Evolutionary conservation across 2,888 invertebrate genomes (phyloP).

Genomic region (Melanostoma mellinum): DNA sequence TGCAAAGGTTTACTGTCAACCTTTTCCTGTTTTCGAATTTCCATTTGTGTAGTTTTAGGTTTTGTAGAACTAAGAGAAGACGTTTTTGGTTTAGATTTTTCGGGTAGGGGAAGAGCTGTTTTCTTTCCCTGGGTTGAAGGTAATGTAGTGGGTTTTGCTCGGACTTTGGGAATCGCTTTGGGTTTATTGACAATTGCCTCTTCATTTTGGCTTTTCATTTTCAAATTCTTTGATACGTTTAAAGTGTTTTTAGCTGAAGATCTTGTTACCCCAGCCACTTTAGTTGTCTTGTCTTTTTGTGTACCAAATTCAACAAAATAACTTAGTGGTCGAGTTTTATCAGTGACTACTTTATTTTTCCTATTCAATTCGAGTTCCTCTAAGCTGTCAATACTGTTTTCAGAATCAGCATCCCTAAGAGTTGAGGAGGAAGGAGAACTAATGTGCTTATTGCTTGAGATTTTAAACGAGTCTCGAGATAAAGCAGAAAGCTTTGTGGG

Average conservation of each 20-base stretch:
- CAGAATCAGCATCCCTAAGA: slow-evolving; percentile 19
- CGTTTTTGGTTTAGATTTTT: not conserved
- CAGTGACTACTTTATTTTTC: not conserved
- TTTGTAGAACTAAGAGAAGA: not conserved
- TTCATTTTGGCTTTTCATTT: too few relatives aligned
- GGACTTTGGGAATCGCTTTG: too few relatives aligned
- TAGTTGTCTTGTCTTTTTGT: not conserved
- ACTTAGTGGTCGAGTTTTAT: slow-evolving; percentile 46
- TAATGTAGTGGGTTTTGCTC: not conserved
- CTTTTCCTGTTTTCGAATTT: not conserved
- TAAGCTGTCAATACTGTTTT: slow-evolving; percentile 66
- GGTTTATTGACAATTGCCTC: too few relatives aligned
- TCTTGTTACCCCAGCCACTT: not conserved
- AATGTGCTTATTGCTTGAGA: too few relatives aligned
- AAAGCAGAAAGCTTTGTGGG: too few relatives aligned
- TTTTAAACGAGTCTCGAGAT: too few relatives aligned
- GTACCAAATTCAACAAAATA: slow-evolving; percentile 72
- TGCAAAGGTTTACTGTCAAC: too few relatives aligned
- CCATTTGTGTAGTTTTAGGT: not conserved
- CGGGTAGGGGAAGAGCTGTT: not conserved
- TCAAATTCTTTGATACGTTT: too few relatives aligned
- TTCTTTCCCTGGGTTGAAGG: not conserved
- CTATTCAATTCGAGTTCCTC: slow-evolving; percentile 38
- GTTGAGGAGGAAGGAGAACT: too few relatives aligned
- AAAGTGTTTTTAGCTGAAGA: not conserved